Conservation (phyloP, 2,888 invertebrate genomes). For the Pristionchus japonicus region DNA sequence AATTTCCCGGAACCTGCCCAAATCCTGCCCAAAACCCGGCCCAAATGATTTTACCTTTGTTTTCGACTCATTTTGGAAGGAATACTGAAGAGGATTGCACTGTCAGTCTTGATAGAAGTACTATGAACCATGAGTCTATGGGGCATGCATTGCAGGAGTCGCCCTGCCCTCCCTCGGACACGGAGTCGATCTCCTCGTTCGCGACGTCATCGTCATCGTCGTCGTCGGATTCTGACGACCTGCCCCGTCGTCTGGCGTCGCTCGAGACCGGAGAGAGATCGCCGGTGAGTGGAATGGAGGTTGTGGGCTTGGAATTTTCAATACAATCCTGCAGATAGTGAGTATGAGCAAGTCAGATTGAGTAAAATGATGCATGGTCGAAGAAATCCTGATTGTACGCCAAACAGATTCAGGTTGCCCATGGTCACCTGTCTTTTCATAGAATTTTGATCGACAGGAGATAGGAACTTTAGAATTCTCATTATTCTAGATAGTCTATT, state of each 20-base stretch:
- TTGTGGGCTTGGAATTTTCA: too few relatives aligned
- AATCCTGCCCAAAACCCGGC: too few relatives aligned
- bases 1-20: neutral
- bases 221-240: neutral
- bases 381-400: too few relatives aligned
- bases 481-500: neutral
- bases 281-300: neutral
- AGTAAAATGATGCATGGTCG: too few relatives aligned
- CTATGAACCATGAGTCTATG: too few relatives aligned
- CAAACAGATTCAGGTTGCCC: too few relatives aligned
- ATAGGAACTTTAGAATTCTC: neutral
- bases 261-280: neutral
- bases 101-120: neutral
- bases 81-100: neutral
- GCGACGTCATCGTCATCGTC: neutral
- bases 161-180: constrained; percentile 20
- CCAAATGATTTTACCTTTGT: neutral
- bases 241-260: neutral
- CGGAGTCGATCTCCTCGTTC: constrained; percentile 36
- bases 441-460: too few relatives aligned
- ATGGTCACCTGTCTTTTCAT: too few relatives aligned
- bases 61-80: neutral
- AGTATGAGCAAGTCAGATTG: too few relatives aligned
- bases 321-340: too few relatives aligned
- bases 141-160: neutral